A percentile compares a stretch with the other conserved stretches of the same genome.
These are phyloP conservation scores for Pollenia angustigena DNA, from an alignment of 2,888 invertebrate species.

Conservation along the genomic window DNA sequence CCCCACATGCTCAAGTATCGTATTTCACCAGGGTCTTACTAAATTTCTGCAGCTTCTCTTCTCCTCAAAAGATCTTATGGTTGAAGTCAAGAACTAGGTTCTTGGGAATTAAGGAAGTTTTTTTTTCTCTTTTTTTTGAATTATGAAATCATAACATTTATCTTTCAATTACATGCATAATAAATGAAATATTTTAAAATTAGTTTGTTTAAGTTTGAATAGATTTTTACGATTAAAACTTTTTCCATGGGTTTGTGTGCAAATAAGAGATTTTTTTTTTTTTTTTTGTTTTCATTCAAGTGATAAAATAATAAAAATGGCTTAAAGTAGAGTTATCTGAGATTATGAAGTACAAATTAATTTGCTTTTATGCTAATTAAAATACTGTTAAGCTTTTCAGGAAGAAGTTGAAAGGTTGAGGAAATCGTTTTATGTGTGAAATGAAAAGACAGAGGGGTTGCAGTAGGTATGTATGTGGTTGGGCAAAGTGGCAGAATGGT, in stretches of 20 bases:
- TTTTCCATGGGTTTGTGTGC: not conserved
- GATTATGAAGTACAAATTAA: not conserved
- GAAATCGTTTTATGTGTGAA: too few species aligned
- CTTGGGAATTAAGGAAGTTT: not conserved
- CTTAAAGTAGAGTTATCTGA: not conserved
- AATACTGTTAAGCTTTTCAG: not conserved
- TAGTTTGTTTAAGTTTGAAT: constrained; percentile 4
- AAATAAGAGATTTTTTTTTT: not conserved
- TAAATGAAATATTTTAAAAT: constrained; percentile 15
- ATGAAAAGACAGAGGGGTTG: too few species aligned
- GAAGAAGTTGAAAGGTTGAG: not conserved
- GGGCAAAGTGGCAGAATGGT: too few species aligned
- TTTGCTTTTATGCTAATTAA: not conserved
- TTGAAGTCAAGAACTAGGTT: not conserved
- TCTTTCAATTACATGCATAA: constrained; percentile 63
- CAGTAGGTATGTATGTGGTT: too few species aligned
- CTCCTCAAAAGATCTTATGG: not conserved
- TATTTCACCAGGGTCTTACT: not conserved
- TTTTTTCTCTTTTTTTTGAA: not conserved
- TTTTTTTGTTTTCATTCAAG: not conserved
- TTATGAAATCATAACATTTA: constrained; percentile 60
- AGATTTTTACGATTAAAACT: not conserved
- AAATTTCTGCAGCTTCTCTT: not conserved
- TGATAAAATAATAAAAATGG: not conserved
- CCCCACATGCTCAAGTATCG: constrained; percentile 14